Evolutionary conservation across 2,888 invertebrate genomes (phyloP), one percentile per base, ranked within the genome.

Genomic region (Aethes cnicana): DNA sequence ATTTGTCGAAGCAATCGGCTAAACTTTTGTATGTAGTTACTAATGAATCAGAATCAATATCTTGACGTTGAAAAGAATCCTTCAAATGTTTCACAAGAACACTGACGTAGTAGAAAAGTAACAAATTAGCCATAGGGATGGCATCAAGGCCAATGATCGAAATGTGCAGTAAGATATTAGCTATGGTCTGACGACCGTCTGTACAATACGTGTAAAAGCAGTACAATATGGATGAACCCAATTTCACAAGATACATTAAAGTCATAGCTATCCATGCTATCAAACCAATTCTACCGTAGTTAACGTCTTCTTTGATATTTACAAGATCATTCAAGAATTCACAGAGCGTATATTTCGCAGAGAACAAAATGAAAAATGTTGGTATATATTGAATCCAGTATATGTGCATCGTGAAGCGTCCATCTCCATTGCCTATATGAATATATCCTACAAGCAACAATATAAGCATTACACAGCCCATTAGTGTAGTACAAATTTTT

Each of bases 311-410:
- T 2, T 5, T 6, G 9, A 6, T n/a, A n/a, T 6, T 9, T n/a
- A n/a, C 6, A 9, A 47, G 9, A 20, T 49, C 42, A 2, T 6
- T 6, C 3, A 33, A 23, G 11, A 49, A 49, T 4, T 49, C 49
- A 2, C 26, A 49, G 14, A 49, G 16, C 3, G 35, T 35, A 11
- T 43, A 49, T 7, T 49, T 42, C 17, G 42, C 16, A 3, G 35
- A 28, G 2, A 28, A 16, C n/a, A 49, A 11, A 11, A 43, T 35
- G 16, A 26, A 35, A 14, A 49, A 41, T 7, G 42, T 36, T 1
- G 35, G 42, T 26, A 49, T 36, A 12, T 49, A 43, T 18, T 49
- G 42, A 6, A 43, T 26, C 9, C 42, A 42, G 2, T 35, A 35
- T 8, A 49, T 26, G 2, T 6, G 2, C 8, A 9, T 35, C 49